These are phyloP conservation scores for Alloplasta piceator DNA, from an alignment of 2,888 invertebrate species.

Conservation along the genomic window DNA sequence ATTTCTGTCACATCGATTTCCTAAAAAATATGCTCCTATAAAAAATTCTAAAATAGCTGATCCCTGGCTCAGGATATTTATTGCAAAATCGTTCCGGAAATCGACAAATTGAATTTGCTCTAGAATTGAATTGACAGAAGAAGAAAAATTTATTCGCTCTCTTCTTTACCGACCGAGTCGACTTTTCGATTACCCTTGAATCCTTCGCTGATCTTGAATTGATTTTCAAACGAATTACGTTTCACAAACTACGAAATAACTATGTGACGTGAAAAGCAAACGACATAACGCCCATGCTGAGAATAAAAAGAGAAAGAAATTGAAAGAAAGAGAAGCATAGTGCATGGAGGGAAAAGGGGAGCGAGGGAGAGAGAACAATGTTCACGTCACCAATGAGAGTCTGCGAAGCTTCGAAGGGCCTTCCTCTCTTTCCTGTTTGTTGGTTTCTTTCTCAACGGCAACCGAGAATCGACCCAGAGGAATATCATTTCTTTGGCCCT, in stretches of 20 bases:
- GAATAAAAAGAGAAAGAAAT: slow-evolving; percentile 27
- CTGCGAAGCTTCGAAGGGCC: slow-evolving; percentile 44
- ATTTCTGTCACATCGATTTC: no score
- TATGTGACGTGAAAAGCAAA: slow-evolving; percentile 18
- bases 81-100: no score
- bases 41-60: no score
- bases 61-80: no score
- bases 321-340: not conserved
- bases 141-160: no score
- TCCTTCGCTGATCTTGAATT: not conserved
- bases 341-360: not conserved
- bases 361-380: slow-evolving; percentile 42
- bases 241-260: slow-evolving; percentile 1
- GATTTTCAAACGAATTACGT: slow-evolving; percentile 13
- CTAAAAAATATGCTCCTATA: no score
- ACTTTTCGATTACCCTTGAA: not conserved
- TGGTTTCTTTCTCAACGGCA: slow-evolving; percentile 56
- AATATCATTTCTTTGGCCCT: slow-evolving; percentile 50
- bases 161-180: no score
- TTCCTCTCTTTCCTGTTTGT: slow-evolving; percentile 44
- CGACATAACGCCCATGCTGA: slow-evolving; percentile 4
- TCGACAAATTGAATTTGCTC: no score
- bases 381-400: slow-evolving; percentile 51
- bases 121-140: no score
- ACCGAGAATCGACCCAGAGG: slow-evolving; percentile 48